These are phyloP conservation scores for Sitta europaea DNA, from an alignment of 2,113 vertebrate species.

Conservation along the genomic window DNA sequence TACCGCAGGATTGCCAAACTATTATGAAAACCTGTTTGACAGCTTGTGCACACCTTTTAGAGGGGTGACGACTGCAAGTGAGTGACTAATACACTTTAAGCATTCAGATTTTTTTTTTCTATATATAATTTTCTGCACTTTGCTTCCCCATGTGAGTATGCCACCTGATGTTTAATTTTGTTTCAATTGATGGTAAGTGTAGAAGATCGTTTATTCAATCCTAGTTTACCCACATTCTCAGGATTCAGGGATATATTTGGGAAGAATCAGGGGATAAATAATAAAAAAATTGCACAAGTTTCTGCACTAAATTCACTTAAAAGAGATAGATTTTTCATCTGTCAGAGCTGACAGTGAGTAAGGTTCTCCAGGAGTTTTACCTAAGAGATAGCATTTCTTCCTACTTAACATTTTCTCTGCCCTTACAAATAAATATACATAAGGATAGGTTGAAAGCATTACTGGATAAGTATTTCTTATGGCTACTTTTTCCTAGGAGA, in stretches of 20 bases:
- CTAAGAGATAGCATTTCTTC: background rate
- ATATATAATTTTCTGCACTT: background rate
- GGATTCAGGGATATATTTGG: background rate
- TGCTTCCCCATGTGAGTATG: background rate
- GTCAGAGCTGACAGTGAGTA: background rate
- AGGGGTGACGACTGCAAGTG: rapidly evolving
- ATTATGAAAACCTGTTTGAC: background rate
- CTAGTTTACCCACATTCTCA: background rate
- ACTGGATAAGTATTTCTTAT: background rate
- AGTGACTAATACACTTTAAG: background rate
- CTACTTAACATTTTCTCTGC: background rate
- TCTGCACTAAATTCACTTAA: background rate
- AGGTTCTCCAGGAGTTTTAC: background rate
- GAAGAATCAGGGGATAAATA: background rate
- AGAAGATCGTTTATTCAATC: background rate
- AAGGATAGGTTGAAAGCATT: background rate
- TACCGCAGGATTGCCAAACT: background rate
- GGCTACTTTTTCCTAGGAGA: background rate
- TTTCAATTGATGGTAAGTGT: background rate
- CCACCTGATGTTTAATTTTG: background rate
- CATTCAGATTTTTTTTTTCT: background rate
- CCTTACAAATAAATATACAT: background rate
- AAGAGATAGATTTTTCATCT: background rate
- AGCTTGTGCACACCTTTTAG: background rate
- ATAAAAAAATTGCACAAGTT: background rate